Conservation (phyloP, 2,888 invertebrate species). For the Spodoptera picta region DNA sequence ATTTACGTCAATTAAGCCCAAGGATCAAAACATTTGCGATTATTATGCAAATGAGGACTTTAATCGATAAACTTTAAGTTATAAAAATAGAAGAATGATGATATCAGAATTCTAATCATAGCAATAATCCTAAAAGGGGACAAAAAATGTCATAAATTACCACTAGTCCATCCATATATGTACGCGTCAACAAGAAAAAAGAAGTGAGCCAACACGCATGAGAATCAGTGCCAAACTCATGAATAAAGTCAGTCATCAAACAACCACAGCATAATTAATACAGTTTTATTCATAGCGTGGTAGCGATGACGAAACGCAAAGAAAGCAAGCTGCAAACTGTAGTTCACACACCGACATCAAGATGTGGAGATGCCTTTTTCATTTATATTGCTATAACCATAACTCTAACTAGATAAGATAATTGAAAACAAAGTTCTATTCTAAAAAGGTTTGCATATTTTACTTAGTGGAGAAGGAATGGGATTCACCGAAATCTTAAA, state of each 20-base stretch:
- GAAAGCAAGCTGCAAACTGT: constrained; percentile 70
- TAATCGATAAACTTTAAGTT: background rate
- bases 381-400: constrained; percentile 4
- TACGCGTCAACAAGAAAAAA: constrained; percentile 52
- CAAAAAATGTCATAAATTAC: constrained; percentile 47
- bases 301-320: constrained; percentile 73
- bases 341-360: constrained; percentile 67
- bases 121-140: constrained; percentile 10
- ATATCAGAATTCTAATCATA: constrained; percentile 41
- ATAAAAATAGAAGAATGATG: constrained; percentile 17
- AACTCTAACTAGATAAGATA: constrained; percentile 1
- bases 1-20: no score
- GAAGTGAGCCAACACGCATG: constrained; percentile 55
- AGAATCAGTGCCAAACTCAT: constrained; percentile 67
- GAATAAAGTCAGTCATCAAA: constrained; percentile 75
- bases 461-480: no score
- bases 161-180: constrained; percentile 45
- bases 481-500: no score
- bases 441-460: no score
- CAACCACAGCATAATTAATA: constrained; percentile 74
- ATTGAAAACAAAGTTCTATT: no score
- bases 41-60: no score
- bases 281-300: constrained; percentile 73
- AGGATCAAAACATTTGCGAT: no score
- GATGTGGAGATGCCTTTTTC: constrained; percentile 60